A percentile compares a stretch with the other conserved stretches of the same genome.
Conservation (phyloP, 2,888 invertebrate species). For the Neoaliturus tenellus region DNA sequence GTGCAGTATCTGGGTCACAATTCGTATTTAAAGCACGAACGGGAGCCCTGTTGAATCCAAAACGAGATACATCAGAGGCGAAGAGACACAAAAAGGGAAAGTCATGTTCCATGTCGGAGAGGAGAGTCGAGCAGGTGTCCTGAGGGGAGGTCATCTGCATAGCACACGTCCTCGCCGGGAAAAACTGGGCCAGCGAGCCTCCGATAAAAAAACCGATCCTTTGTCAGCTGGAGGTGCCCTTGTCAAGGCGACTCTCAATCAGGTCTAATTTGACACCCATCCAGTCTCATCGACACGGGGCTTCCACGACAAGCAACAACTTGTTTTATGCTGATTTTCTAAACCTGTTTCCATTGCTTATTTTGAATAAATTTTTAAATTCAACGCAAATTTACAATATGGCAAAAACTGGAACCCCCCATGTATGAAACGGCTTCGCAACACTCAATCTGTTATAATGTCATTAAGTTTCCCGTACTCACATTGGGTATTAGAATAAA, state of each 20-base stretch:
- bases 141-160: slow-evolving; percentile 46
- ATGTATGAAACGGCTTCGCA: no score
- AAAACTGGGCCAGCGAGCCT: neutral
- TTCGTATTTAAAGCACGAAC: neutral
- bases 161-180: slow-evolving; percentile 37
- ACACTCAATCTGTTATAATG: no score
- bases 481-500: no score
- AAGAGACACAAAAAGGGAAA: slow-evolving; percentile 5
- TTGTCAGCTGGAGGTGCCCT: slow-evolving; percentile 36
- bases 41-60: neutral
- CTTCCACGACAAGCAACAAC: no score
- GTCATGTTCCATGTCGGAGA: neutral
- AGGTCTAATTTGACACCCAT: neutral
- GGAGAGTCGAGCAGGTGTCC: neutral
- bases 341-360: no score
- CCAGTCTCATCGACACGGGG: neutral
- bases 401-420: no score
- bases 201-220: slow-evolving; percentile 32
- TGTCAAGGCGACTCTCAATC: slow-evolving; percentile 17
- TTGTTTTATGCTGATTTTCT: no score
- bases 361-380: no score
- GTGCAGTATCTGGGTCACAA: neutral
- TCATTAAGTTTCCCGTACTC: no score
- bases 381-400: no score
- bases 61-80: neutral